phyloP scores from a whole-genome alignment of 2,113 vertebrate genomes.

The Phyllostomus hastatus region DNA sequence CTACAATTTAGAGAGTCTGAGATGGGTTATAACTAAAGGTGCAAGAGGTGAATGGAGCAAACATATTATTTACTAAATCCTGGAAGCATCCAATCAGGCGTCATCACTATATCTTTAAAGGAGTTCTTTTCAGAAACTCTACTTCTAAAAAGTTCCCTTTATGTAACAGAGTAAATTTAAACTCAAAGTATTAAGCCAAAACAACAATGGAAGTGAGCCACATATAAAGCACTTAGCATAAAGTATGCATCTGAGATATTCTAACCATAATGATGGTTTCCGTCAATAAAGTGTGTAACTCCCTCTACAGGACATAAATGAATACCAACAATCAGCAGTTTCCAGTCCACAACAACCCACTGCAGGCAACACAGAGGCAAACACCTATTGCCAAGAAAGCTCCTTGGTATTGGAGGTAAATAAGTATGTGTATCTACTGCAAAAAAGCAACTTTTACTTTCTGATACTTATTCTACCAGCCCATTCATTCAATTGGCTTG shows the following conservation, averaged over 20 bases:
- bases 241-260: neutral
- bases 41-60: neutral
- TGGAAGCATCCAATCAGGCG: neutral
- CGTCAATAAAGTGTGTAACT: neutral
- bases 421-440: neutral
- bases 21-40: neutral
- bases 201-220: neutral
- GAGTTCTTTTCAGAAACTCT: neutral
- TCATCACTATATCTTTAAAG: neutral
- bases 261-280: neutral
- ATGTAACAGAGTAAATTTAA: conserved; percentile 21
- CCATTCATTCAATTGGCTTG: neutral
- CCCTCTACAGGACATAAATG: neutral
- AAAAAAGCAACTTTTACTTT: neutral
- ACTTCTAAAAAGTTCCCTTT: conserved; percentile 1
- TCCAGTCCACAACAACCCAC: neutral
- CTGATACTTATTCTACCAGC: neutral
- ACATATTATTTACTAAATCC: neutral
- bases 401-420: neutral
- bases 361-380: neutral
- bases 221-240: neutral
- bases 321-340: neutral
- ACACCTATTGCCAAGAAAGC: neutral
- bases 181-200: conserved; percentile 25
- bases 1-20: neutral